phyloP scores from a whole-genome alignment of 2,113 vertebrate genomes.

The Fulica atra region DNA sequence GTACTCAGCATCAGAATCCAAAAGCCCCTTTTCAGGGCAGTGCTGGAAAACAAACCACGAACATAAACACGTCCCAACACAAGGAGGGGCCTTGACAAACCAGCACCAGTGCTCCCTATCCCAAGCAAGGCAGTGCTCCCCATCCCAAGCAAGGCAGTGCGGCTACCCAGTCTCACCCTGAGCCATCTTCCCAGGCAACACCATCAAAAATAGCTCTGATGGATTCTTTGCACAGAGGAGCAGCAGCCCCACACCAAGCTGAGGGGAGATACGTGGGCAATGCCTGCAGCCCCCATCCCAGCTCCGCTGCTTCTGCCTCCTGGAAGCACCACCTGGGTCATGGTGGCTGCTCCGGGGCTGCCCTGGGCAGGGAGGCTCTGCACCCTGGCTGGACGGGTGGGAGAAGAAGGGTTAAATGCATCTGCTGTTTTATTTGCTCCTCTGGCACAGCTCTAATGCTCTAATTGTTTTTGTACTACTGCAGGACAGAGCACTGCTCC shows the following conservation, averaged over 20 bases:
- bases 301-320: not conserved
- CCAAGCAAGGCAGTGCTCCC: not conserved
- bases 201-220: conserved; percentile 66
- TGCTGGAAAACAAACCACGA: not conserved
- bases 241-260: not conserved
- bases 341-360: fast-evolving
- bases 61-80: not conserved
- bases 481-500: not conserved
- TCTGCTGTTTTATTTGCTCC: not conserved
- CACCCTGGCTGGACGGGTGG: not conserved
- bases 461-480: conserved; percentile 1
- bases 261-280: not conserved
- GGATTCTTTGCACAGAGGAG: conserved; percentile 17
- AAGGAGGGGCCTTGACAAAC: not conserved
- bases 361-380: not conserved
- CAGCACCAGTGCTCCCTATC: fast-evolving
- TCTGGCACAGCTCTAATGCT: not conserved
- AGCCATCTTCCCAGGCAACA: conserved; percentile 11
- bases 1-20: not conserved
- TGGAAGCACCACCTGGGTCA: fast-evolving
- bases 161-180: conserved; percentile 11
- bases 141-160: no score
- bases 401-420: not conserved
- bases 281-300: not conserved
- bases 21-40: not conserved